Evolutionary conservation across 2,113 vertebrate species (phyloP).

Genomic region (Chaetodon trifascialis): DNA sequence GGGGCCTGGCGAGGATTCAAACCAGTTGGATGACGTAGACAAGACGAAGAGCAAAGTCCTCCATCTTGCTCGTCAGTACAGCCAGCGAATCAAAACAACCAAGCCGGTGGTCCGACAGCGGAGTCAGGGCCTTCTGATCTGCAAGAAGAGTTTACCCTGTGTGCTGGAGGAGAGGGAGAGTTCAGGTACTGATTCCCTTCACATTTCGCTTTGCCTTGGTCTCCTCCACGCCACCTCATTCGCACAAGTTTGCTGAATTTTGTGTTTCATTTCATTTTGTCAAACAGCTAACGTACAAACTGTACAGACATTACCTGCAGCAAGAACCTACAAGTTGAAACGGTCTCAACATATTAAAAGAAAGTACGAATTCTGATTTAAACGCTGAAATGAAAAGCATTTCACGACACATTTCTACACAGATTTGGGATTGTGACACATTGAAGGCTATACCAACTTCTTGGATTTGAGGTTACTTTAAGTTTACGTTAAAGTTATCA

Average conservation of each 20-base stretch:
- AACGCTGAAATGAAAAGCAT: too few species aligned
- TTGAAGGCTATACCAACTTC: too few species aligned
- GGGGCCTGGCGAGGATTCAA: not conserved
- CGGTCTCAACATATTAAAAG: too few species aligned
- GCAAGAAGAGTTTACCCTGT: slow-evolving; percentile 48
- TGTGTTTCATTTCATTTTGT: too few species aligned
- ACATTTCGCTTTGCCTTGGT: not conserved
- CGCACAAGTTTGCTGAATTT: too few species aligned
- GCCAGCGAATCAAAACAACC: slow-evolving; percentile 88
- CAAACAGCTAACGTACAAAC: not conserved
- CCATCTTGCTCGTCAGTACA: slow-evolving; percentile 91
- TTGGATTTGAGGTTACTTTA: too few species aligned
- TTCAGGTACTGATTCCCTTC: slow-evolving; percentile 56
- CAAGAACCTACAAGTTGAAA: not conserved
- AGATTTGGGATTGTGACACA: too few species aligned
- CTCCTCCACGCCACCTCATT: too few species aligned
- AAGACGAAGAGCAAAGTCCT: slow-evolving; percentile 87
- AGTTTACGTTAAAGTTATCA: too few species aligned
- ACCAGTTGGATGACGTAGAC: slow-evolving; percentile 57
- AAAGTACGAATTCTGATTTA: too few species aligned
- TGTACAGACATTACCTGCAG: not conserved
- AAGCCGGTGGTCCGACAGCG: slow-evolving; percentile 34
- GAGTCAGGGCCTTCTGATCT: slow-evolving; percentile 29
- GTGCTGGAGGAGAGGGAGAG: slow-evolving; percentile 77
- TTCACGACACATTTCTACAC: too few species aligned